Base-by-base conservation (phyloP, 2,888 invertebrate genomes). In the Tetranychus piercei region DNA sequence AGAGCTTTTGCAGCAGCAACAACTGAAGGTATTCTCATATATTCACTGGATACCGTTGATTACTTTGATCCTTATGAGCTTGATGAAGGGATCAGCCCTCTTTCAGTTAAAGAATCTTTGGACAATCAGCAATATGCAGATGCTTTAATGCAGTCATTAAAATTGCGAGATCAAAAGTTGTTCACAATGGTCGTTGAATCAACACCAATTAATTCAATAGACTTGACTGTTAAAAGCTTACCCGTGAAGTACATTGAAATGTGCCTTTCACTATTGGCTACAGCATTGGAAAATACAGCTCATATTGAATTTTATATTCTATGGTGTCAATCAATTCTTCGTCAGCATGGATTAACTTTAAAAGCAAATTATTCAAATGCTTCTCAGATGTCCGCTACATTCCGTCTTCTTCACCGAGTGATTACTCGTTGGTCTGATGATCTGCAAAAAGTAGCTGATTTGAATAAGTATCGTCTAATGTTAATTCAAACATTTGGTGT, bases 11-110 rank as follows among this genome's bases (percentile, higher is more conserved):
- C 91, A 0, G 92, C 93, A 0, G 92, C 92, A 0, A 91, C 94
- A 0, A 96, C 96, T 0, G 99, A 99, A 83, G 99, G 99, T 0
- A 86, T 99, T 0, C 83, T 96, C 7, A 84, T 97, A 64, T 99
- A 94, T 84, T 88, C 92, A 0, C 83, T 92, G 73, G 90, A 89
- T 78, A 83, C 85, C 45, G 89, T 89, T 72, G 86, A 91, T 23
- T 87, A 91, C 0, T 99, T 99, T 82, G 94, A 96, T 84, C 97
- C 97, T 0, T 94, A 91, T 84, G 89, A 92, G 76, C 85, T 99
- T 34, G 91, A 93, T 77, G 83, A 89, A 6, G 88, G 88, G 65
- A 89, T 94, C 1, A 96, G 94, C 0, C 93, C 94, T 0, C 84
- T 85, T 22, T 71, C 87, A 88, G 78, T 82, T 4, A 73, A 75